phyloP scores from a whole-genome alignment of 2,888 invertebrate genomes.

The Dione juno region DNA sequence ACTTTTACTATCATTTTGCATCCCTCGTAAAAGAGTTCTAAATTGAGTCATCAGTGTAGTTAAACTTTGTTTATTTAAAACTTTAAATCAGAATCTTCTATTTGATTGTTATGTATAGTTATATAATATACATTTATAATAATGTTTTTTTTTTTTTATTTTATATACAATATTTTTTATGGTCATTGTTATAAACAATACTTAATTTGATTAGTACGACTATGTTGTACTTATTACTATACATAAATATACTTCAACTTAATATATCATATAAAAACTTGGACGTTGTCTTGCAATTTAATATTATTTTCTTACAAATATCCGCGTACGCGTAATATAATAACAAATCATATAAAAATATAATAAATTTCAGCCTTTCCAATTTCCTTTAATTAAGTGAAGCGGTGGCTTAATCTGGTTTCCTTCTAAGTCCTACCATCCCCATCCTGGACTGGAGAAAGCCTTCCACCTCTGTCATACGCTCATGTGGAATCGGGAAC shows the following conservation, averaged over 20 bases:
- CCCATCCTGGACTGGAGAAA: slow-evolving; percentile 75
- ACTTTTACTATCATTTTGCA: slow-evolving; percentile 56
- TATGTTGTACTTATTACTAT: background rate
- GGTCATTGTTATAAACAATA: background rate
- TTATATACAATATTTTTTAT: no score
- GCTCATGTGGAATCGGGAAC: slow-evolving; percentile 74
- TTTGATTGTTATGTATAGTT: background rate
- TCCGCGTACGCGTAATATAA: background rate
- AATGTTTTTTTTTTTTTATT: no score
- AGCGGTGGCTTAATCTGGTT: slow-evolving; percentile 75
- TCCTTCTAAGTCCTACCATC: slow-evolving; percentile 60
- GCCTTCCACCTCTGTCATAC: slow-evolving; percentile 81
- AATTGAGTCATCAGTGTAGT: slow-evolving; percentile 41
- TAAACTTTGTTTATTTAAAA: background rate
- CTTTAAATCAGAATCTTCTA: background rate
- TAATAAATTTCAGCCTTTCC: background rate
- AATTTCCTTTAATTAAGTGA: slow-evolving; percentile 49
- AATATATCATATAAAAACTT: background rate
- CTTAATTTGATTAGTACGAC: background rate
- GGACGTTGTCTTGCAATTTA: background rate
- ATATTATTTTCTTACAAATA: no score
- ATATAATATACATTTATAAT: no score
- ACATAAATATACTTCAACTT: background rate
- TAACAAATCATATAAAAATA: background rate
- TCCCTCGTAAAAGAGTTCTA: slow-evolving; percentile 43